phyloP scores from a whole-genome alignment of 2,113 vertebrate genomes.

The Chrysemys picta region DNA sequence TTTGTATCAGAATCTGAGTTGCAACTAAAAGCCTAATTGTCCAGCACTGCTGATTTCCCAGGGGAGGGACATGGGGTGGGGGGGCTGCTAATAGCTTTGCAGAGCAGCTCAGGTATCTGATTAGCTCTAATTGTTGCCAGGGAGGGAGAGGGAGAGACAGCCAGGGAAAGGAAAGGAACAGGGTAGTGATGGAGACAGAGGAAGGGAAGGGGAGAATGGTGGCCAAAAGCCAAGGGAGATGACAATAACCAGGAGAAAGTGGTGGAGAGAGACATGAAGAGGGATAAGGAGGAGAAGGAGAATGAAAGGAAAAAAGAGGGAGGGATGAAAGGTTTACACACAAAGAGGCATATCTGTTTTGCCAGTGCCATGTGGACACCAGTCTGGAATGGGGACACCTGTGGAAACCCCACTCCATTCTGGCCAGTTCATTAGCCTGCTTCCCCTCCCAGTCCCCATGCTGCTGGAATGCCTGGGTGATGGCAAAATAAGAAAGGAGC shows the following conservation, averaged over 20 bases:
- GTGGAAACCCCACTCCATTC: not conserved
- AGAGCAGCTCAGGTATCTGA: conserved; percentile 82
- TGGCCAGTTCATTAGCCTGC: not conserved
- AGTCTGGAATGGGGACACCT: not conserved
- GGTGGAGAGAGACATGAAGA: not conserved
- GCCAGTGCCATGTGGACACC: fast-evolving
- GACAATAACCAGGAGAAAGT: not conserved
- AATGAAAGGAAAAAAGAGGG: conserved; percentile 41
- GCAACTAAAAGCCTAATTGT: conserved; percentile 75
- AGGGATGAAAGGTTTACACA: not conserved
- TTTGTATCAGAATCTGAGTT: conserved; percentile 71
- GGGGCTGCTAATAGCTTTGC: conserved; percentile 78
- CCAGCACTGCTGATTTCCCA: conserved; percentile 78
- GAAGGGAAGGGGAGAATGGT: not conserved
- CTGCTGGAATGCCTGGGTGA: not conserved
- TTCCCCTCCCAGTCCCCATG: fast-evolving
- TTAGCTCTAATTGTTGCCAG: conserved; percentile 81
- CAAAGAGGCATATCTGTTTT: conserved; percentile 30
- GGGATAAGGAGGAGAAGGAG: fast-evolving
- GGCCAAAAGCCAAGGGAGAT: not conserved
- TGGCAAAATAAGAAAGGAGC: not conserved
- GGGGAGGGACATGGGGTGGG: not conserved
- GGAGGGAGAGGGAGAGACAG: conserved; percentile 42
- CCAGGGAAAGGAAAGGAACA: not conserved
- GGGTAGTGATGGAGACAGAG: fast-evolving